A percentile compares a stretch with the other conserved stretches of the same genome.
These are phyloP conservation scores for Cyphomyrmex costatus DNA, from an alignment of 1,140 invertebrate genomes.

Conservation along the genomic window DNA sequence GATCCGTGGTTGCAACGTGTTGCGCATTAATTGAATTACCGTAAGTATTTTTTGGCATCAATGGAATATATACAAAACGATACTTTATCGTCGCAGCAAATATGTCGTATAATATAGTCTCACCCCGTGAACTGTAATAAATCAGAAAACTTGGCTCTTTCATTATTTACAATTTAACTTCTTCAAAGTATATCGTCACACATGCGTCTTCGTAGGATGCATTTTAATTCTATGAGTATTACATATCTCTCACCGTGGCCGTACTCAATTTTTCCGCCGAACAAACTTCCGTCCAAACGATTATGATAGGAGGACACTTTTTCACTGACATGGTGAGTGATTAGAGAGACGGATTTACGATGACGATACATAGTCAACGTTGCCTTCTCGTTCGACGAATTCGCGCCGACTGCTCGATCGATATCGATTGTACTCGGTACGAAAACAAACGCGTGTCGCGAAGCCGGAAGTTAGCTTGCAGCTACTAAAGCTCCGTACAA, in stretches of 20 bases:
- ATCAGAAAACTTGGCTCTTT: background rate
- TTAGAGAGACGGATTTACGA: constrained; percentile 57
- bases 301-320: constrained; percentile 34
- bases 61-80: constrained; percentile 38
- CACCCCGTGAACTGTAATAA: constrained; percentile 2
- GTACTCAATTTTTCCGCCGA: background rate
- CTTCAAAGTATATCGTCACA: background rate
- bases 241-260: background rate
- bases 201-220: background rate
- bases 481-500: constrained; percentile 83
- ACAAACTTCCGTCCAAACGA: constrained; percentile 26
- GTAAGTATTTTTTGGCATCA: constrained; percentile 60
- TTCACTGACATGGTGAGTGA: constrained; percentile 51
- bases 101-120: constrained; percentile 9
- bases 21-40: constrained; percentile 65
- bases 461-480: constrained; percentile 81
- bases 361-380: constrained; percentile 43
- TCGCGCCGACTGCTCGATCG: constrained; percentile 60
- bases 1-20: constrained; percentile 54
- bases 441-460: constrained; percentile 76
- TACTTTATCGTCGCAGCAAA: constrained; percentile 51
- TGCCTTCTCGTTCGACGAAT: constrained; percentile 41
- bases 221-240: background rate
- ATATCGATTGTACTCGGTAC: constrained; percentile 55
- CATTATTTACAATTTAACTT: constrained; percentile 17